Evolutionary conservation across 2,888 invertebrate species (phyloP).

Genomic region (Plusia festucae): DNA sequence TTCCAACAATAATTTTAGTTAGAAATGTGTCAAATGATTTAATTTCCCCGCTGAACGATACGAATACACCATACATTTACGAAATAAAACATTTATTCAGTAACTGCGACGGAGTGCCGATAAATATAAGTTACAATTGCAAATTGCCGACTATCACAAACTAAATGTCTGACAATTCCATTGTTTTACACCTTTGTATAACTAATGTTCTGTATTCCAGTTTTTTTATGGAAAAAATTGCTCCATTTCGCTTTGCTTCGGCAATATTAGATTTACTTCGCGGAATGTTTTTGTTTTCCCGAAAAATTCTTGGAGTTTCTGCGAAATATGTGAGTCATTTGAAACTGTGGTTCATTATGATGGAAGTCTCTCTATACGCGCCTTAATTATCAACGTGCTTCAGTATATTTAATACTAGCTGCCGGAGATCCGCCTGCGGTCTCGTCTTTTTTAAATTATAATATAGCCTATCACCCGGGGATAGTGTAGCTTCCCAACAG

Average conservation of each 20-base stretch:
- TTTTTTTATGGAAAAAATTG: not conserved
- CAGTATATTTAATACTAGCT: too few relatives aligned
- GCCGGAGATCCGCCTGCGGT: too few relatives aligned
- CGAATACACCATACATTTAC: slow-evolving; percentile 37
- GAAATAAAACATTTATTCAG: slow-evolving; percentile 52
- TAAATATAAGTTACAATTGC: slow-evolving; percentile 37
- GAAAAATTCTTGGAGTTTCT: slow-evolving; percentile 11
- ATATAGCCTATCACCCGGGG: too few relatives aligned
- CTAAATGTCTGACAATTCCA: slow-evolving; percentile 40
- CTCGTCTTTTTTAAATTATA: too few relatives aligned
- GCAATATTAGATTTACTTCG: not conserved
- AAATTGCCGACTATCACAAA: slow-evolving; percentile 32
- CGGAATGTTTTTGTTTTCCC: slow-evolving; percentile 2
- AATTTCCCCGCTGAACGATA: slow-evolving; percentile 8
- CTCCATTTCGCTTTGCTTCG: not conserved
- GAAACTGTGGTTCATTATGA: slow-evolving; percentile 18
- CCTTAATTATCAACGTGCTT: not conserved
- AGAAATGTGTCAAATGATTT: slow-evolving; percentile 8
- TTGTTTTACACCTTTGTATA: slow-evolving; percentile 19
- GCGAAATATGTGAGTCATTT: slow-evolving; percentile 21
- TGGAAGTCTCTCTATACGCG: not conserved
- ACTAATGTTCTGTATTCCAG: slow-evolving; percentile 13
- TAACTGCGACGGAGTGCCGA: slow-evolving; percentile 22
- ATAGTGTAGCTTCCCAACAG: too few relatives aligned
- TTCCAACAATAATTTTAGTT: not conserved